Evolutionary conservation across 2,888 invertebrate species (phyloP).

Genomic region (Trisateles emortualis): DNA sequence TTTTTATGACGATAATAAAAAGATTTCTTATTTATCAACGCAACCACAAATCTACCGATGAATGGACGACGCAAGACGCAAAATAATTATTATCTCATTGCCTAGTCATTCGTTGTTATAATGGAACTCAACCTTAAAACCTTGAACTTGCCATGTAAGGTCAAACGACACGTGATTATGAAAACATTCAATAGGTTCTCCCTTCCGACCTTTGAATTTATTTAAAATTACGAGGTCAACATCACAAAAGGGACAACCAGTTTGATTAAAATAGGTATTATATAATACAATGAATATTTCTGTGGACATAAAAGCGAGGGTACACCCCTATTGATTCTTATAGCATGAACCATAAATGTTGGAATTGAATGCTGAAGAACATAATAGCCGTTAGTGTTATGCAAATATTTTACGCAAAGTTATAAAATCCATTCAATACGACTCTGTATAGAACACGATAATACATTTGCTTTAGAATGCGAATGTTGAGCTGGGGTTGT

Average conservation of each 20-base stretch:
- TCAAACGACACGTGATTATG: slow-evolving; percentile 65
- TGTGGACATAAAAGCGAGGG: slow-evolving; percentile 19
- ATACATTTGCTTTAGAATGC: slow-evolving; percentile 2
- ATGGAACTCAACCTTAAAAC: slow-evolving; percentile 67
- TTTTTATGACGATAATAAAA: too few species aligned
- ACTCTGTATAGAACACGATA: slow-evolving; percentile 24
- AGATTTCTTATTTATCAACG: too few species aligned
- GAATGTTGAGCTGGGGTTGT: background rate
- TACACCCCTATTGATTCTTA: slow-evolving; percentile 27
- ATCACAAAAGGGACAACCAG: slow-evolving; percentile 65
- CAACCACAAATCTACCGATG: background rate
- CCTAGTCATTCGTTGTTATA: slow-evolving; percentile 19
- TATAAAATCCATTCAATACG: slow-evolving; percentile 46
- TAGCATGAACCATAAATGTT: slow-evolving; percentile 20
- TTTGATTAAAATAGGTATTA: slow-evolving; percentile 65
- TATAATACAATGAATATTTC: slow-evolving; percentile 55
- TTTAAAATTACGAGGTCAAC: slow-evolving; percentile 73
- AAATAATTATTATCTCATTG: slow-evolving; percentile 22
- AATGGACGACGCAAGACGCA: slow-evolving; percentile 17
- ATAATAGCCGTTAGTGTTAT: slow-evolving; percentile 33
- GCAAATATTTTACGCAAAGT: slow-evolving; percentile 29
- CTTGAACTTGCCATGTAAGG: slow-evolving; percentile 78
- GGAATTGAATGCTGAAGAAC: slow-evolving; percentile 23
- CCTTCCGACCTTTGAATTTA: slow-evolving; percentile 72
- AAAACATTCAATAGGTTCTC: slow-evolving; percentile 70